Percentiles rank a stretch among this genome's conserved stretches.
phyloP scores from a whole-genome alignment of 2,113 vertebrate species.

The Larimichthys polyactis region DNA sequence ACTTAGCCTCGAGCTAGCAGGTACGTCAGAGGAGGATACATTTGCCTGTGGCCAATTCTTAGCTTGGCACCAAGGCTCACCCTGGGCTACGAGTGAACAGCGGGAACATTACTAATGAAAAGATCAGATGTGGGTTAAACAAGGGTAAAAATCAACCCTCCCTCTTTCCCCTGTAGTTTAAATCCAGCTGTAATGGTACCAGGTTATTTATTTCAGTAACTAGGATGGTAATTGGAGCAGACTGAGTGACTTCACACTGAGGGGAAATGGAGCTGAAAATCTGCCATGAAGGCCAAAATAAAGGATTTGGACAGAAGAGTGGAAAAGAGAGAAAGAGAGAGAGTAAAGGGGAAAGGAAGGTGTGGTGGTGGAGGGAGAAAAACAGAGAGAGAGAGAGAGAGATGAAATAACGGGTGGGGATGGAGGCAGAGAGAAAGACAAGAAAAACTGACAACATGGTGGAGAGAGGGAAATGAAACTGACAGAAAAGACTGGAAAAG shows the following conservation, averaged over 20 bases:
- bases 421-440: constrained; percentile 1
- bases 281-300: constrained; percentile 79
- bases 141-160: constrained; percentile 50
- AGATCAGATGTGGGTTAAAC: constrained; percentile 67
- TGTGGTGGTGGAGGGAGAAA: constrained; percentile 48
- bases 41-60: constrained; percentile 41
- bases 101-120: constrained; percentile 57
- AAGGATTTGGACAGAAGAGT: constrained; percentile 78
- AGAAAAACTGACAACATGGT: neutral
- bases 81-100: constrained; percentile 35
- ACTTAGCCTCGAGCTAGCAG: constrained; percentile 52
- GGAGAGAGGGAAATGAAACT: constrained; percentile 30
- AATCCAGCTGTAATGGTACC: constrained; percentile 71
- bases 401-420: constrained; percentile 40
- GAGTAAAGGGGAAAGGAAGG: constrained; percentile 46
- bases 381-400: constrained; percentile 26
- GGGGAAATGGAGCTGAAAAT: constrained; percentile 82
- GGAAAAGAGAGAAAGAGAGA: constrained; percentile 62
- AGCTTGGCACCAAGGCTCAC: constrained; percentile 43
- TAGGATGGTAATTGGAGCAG: constrained; percentile 77
- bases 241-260: constrained; percentile 81
- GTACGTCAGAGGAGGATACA: constrained; percentile 43
- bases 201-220: constrained; percentile 80
- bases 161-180: constrained; percentile 50
- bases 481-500: constrained; percentile 33